Base-by-base conservation (phyloP, 2,888 invertebrate genomes). In the Auanema freiburgensis region DNA sequence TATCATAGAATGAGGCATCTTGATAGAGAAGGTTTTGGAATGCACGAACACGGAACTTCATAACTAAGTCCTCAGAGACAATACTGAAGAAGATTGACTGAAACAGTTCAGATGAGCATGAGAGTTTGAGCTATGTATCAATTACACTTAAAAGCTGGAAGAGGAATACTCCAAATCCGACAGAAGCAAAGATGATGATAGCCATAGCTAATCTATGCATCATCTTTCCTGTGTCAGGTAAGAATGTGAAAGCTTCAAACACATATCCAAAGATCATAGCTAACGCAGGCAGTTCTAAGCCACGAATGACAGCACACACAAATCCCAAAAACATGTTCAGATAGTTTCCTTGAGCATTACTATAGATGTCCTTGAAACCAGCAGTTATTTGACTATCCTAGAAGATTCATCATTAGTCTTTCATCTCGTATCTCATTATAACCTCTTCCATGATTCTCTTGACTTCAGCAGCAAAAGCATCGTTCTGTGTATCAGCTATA, bases 1-100 rank as follows among this genome's bases (percentile, higher is more conserved):
- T 75, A 77, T 86, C 86, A 65, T 85, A 86, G 84, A 85, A 86
- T 11, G 82, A 84, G 10, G 85, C 80, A 49, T 85, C 83, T 74
- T 86, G 86, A 24, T 83, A 74, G 23, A 86, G 68, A 58, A 86
- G 83, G 59, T 74, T 75, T 16, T 64, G 64, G 68, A 80, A 73
- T 40, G 72, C 69, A 55, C 71, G 71, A 1, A 78, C 70, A 14
- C 80, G 71, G 67, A 79, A 74, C 52, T 74, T 61, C 73, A 79
- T 69, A n/a, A 76, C 75, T 23, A 80, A 54, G 23, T 75, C 77
- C 54, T 79, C 79, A 11, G 79, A 79, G 25, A 79, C 76, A n/a
- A 71, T 53, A 1, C 74, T 65, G 46, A 71, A 72, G 23, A 69
- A 59, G 21, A 74, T 61, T 0, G 70, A 69, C 76, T 76, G 68